These are phyloP conservation scores for Dromas ardeola DNA, from an alignment of 2,113 vertebrate genomes.

Conservation along the genomic window DNA sequence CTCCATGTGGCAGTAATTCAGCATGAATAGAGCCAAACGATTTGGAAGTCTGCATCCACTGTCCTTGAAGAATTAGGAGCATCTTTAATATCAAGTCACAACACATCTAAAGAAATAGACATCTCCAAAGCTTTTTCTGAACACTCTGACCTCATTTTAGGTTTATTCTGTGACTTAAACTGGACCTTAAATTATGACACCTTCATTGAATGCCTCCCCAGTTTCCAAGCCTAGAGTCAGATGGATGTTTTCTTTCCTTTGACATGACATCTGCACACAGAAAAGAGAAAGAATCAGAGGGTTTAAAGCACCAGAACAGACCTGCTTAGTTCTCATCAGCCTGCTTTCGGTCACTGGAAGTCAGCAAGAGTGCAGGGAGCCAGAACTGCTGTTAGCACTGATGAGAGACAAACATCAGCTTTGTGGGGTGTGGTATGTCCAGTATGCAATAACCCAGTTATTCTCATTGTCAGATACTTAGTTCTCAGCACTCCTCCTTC, in stretches of 20 bases:
- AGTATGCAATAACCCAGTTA: background rate
- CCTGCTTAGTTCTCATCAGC: background rate
- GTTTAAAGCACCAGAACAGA: background rate
- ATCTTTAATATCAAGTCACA: conserved; percentile 19
- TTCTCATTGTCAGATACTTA: background rate
- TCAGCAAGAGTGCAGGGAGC: background rate
- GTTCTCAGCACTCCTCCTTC: background rate
- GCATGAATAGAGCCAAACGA: background rate
- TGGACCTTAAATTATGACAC: background rate
- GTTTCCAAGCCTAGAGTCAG: background rate
- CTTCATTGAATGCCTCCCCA: background rate
- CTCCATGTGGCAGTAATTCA: conserved; percentile 45
- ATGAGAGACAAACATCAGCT: background rate
- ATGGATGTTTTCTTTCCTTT: background rate
- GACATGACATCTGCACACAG: background rate
- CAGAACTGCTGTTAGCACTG: background rate
- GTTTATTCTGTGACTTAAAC: background rate
- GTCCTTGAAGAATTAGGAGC: conserved; percentile 18
- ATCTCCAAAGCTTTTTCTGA: background rate
- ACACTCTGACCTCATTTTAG: background rate
- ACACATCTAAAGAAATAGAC: background rate
- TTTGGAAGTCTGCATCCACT: conserved; percentile 9
- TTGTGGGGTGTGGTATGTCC: background rate
- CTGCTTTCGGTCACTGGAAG: background rate
- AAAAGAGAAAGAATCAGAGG: background rate